Evolutionary conservation across 2,797 vertebrate genomes (phyloP).

Genomic region (Salmo trutta): DNA sequence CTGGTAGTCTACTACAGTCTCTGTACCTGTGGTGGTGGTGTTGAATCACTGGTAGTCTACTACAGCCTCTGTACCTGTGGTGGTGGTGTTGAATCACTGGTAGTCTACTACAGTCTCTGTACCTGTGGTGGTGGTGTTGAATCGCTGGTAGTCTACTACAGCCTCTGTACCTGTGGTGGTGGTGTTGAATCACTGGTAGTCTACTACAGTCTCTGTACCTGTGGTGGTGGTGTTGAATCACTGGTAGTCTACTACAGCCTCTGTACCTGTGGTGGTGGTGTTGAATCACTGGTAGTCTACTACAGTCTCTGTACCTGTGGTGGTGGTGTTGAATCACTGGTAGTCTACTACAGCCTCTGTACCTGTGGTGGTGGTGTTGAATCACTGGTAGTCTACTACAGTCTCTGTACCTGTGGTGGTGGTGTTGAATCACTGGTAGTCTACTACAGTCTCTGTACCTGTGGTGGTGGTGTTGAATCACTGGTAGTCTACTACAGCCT

Average conservation of each 20-base stretch:
- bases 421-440: slow-evolving; percentile 55
- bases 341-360: too few relatives aligned
- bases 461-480: slow-evolving; percentile 55
- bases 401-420: background rate
- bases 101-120: too few relatives aligned
- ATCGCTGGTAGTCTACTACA: background rate
- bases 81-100: slow-evolving; percentile 56
- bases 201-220: background rate
- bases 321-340: slow-evolving; percentile 56
- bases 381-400: background rate
- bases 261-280: slow-evolving; percentile 25
- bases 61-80: background rate
- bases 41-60: slow-evolving; percentile 45
- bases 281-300: slow-evolving; percentile 45
- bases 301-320: background rate
- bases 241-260: background rate
- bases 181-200: slow-evolving; percentile 55
- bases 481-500: background rate
- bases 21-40: slow-evolving; percentile 25
- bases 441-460: background rate
- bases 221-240: slow-evolving; percentile 55
- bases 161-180: background rate
- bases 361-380: slow-evolving; percentile 54
- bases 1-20: background rate
- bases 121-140: slow-evolving; percentile 54